Conservation (phyloP, 2,888 invertebrate genomes). For the Heliconius ethilla region DNA sequence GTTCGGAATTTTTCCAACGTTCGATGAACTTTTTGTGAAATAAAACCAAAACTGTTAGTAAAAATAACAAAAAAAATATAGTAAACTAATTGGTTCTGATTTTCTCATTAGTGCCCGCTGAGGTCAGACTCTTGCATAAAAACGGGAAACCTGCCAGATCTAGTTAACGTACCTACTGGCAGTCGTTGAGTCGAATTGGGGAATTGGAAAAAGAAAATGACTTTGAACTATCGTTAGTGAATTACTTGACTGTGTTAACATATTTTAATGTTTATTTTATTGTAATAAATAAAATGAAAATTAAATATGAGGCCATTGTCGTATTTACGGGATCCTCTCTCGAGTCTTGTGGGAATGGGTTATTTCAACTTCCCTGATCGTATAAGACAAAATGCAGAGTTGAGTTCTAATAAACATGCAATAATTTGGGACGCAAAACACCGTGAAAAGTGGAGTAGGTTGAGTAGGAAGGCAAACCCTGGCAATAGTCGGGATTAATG, state of each 20-base stretch:
- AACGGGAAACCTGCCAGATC: slow-evolving; percentile 43
- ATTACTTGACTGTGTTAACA: slow-evolving; percentile 9
- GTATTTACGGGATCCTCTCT: neutral
- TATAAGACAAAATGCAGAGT: neutral
- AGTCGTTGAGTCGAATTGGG: slow-evolving; percentile 41
- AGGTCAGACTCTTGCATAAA: slow-evolving; percentile 40
- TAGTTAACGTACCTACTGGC: slow-evolving; percentile 37
- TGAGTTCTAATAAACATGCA: neutral
- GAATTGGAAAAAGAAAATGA: slow-evolving; percentile 38
- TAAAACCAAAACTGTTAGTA: slow-evolving; percentile 2
- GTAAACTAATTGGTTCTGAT: slow-evolving; percentile 41
- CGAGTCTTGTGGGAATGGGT: too few species aligned
- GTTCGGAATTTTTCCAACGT: slow-evolving; percentile 7
- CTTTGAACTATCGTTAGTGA: slow-evolving; percentile 24
- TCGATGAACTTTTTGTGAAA: slow-evolving; percentile 3
- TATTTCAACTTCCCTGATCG: too few species aligned
- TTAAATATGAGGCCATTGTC: neutral
- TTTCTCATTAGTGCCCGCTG: slow-evolving; percentile 40
- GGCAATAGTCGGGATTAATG: too few species aligned
- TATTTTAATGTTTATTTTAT: neutral
- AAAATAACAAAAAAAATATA: slow-evolving; percentile 31
- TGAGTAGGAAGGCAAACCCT: too few species aligned
- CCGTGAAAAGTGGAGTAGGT: too few species aligned
- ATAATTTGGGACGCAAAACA: too few species aligned
- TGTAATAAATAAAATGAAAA: neutral